Base-by-base conservation (phyloP, 2,113 vertebrate species). In the Machaerirhynchus nigripectus region DNA sequence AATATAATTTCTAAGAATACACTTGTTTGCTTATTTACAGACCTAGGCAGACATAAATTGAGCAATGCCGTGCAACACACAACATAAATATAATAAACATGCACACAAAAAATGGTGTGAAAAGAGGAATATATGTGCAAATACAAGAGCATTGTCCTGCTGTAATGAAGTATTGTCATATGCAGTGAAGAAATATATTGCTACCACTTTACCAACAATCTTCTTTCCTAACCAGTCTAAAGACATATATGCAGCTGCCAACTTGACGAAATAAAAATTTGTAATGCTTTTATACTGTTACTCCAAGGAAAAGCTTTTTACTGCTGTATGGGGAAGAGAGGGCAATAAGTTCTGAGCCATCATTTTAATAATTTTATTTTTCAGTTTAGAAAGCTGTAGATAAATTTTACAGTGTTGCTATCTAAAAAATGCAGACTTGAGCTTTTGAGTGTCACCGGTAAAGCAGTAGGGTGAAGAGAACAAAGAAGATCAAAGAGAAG, bases 401-500 rank as follows among this genome's bases (percentile, higher is more conserved):
- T 90, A 87, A 89, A 71, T 94, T 84, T 84, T 91, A 59, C 61
- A 56, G 9, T 28, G 23, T 68, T 92, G n/a, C 60, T 93, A 65
- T 83, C 69, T 89, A 56, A 90, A 76, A 95, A 90, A 56, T 92
- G 65, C 90, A 92, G 53, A 55, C 49, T 96, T 84, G 27, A 81
- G 71, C 68, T 94, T 96, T 93, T 95, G 88, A 88, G 37, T 94
- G 93, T 94, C 95, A 92, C 46, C 0, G 0, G 33, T 52, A 71
- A 92, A 94, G 80, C 61, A 52, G 68, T 60, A n/a, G 28, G 65
- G 82, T 91, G 70, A 95, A 77, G 39, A 73, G 76, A 90, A 96
- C 69, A 84, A 92, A 90, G 90, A 63, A 92, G 85, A 94, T 96
- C 88, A 94, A 94, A 92, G 76, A 42, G 33, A 83, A 76, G 11